A percentile compares a stretch with the other conserved stretches of the same genome.
These are phyloP conservation scores for Leptinotarsa lineolata DNA, from an alignment of 1,140 invertebrate genomes.

Conservation along the genomic window DNA sequence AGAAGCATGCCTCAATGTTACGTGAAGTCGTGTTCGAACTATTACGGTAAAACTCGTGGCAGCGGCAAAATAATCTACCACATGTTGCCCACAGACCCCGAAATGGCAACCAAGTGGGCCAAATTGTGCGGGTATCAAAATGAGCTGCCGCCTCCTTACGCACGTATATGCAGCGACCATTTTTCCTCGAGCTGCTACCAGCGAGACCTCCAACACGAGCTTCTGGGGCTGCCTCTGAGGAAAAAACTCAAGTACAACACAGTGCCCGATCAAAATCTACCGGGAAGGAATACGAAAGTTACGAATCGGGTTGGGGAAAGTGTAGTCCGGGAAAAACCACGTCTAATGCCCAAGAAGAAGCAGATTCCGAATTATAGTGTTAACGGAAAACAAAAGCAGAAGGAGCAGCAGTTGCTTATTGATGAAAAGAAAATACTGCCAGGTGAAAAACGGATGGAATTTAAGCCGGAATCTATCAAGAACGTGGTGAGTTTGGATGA, in stretches of 20 bases:
- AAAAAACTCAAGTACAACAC: constrained; percentile 59
- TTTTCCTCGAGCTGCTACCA: constrained; percentile 61
- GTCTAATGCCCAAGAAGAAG: constrained; percentile 4
- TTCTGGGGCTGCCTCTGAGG: constrained; percentile 60
- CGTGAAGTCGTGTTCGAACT: constrained; percentile 60
- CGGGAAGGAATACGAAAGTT: constrained; percentile 44
- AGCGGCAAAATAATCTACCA: constrained; percentile 60
- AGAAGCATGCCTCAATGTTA: constrained; percentile 61
- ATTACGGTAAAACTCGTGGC: constrained; percentile 60
- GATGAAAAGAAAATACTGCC: too few species aligned
- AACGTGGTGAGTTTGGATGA: too few species aligned
- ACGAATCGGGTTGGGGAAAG: neutral
- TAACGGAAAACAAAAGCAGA: too few species aligned
- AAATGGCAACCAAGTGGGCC: constrained; percentile 59
- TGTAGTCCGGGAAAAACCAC: neutral
- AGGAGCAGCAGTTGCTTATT: too few species aligned
- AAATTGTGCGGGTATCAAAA: constrained; percentile 46
- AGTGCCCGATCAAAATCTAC: constrained; percentile 60
- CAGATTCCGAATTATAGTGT: neutral
- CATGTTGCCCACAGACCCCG: constrained; percentile 59
- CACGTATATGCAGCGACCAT: constrained; percentile 61
- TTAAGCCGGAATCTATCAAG: too few species aligned
- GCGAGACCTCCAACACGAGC: constrained; percentile 61
- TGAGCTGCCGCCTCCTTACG: constrained; percentile 54
- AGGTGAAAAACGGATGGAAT: too few species aligned